Conservation (phyloP, 2,797 vertebrate genomes). For the Taenioides sp. region DNA sequence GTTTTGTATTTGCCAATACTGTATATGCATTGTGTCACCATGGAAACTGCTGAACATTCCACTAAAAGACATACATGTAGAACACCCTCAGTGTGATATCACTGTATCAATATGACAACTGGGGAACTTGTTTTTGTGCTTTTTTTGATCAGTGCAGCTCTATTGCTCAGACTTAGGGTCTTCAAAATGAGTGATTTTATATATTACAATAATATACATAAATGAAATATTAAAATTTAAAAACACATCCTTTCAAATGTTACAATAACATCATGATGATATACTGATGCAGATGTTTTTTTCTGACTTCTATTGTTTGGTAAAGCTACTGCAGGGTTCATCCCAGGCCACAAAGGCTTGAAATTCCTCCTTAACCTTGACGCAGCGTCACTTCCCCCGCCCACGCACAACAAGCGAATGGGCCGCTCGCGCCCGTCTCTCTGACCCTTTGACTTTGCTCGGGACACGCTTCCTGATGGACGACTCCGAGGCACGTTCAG, state of each 20-base stretch:
- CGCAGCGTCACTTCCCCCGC: constrained; percentile 32
- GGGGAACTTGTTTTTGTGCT: too few species aligned
- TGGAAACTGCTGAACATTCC: too few species aligned
- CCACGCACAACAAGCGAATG: constrained; percentile 2
- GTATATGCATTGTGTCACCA: too few species aligned
- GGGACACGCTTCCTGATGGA: constrained; percentile 44
- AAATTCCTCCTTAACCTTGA: constrained; percentile 60
- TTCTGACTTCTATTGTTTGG: constrained; percentile 29
- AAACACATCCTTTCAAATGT: background rate
- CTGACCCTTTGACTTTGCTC: constrained; percentile 50
- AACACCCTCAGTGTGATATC: too few species aligned
- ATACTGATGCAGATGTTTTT: constrained; percentile 3
- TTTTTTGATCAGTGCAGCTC: too few species aligned
- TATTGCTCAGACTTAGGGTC: background rate
- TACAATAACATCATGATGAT: background rate
- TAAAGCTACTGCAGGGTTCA: constrained; percentile 21
- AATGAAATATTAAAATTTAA: background rate
- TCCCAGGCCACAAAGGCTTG: constrained; percentile 20
- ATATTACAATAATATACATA: background rate
- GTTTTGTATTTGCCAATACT: too few species aligned
- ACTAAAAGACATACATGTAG: too few species aligned
- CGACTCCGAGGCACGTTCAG: constrained; percentile 29
- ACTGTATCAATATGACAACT: too few species aligned
- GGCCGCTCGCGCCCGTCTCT: background rate
- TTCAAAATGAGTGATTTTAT: background rate